Evolutionary conservation across 2,113 vertebrate species (phyloP), one percentile per base, ranked within the genome.

Genomic region (Collichthys lucidus): DNA sequence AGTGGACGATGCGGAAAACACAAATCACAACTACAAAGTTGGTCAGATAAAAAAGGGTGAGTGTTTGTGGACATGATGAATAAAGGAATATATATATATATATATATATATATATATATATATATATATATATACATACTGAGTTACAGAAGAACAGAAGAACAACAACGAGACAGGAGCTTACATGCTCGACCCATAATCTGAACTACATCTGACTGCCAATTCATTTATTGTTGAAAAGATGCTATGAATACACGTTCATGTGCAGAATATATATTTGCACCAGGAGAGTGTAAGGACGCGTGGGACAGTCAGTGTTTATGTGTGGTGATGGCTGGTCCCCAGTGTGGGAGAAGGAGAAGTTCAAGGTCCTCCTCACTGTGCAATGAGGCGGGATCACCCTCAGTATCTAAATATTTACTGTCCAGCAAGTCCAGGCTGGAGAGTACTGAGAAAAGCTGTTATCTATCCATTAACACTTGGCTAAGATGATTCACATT

Each of bases 371-470:
- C 86, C 84, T 81, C 75, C 79, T 92, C 35, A 79, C 80, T 86
- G 82, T 82, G 88, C 52, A 84, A 67, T n/a, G 79, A 69, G 79
- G 82, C 77, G 69, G 63, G 50, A 60, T 88, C 73, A 80, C 83
- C 83, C 88, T 81, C 83, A 57, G 84, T 89, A 82, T 92, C 89
- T 86, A 93, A 94, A 94, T 94, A 94, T 94, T 95, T 94, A 94
- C 90, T 86, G 89, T 92, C 79, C 49, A 64, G 63, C 75, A 64
- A 87, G 91, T 87, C 90, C 86, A 68, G 86, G 72, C 74, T 77
- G 80, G 85, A 89, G 72, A 88, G 79, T 84, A 72, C 77, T 15
- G 69, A 83, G 87, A 82, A 87, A 84, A 83, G 72, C 80, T 90
- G 89, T 63, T 85, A 73, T 79, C 75, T 79, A 57, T 88, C 85